Evolutionary conservation across 2,797 vertebrate species (phyloP), one percentile per base, ranked within the genome.

Genomic region (Australoheros facetus): DNA sequence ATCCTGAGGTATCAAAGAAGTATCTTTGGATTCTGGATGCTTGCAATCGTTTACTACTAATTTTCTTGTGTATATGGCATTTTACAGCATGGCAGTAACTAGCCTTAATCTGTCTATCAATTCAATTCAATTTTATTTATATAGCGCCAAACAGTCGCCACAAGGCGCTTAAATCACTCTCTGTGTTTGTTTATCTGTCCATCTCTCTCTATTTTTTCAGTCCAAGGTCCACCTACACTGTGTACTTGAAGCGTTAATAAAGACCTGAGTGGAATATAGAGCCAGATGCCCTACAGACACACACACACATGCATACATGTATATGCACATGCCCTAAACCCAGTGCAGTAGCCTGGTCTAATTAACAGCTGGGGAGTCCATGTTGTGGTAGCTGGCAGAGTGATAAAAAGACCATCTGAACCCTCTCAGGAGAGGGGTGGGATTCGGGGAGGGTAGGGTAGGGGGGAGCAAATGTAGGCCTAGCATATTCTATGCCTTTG

Each of bases 351-450:
- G 73, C 71, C 73, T 77, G 85, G 84, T 89, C 80, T 93, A 91
- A 93, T 94, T 93, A 94, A 92, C 89, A 92, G 84, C 85, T 74
- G 87, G 89, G 82, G 87, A 93, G 90, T 94, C 84, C 83, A 79
- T 93, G 89, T 92, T 91, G 80, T 60, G 19, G 69, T 83, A 87
- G 90, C 92, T 82, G 4, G 79, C 74, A 37, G 87, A 87, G 86
- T 89, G 92, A 93, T 94, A 91, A 94, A 95, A 94, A 94, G 85
- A 90, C 90, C 92, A 92, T 92, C 87, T 92, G 92, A 94, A 92
- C 90, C 88, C 80, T 93, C 92, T 83, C 89, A 79, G 71, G 90
- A 86, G 88, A 89, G 82, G 62, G 73, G 75, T 48, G 71, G 54
- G 81, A 81, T 73, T 42, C 80, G 76, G 60, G 77, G 83, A 70